Evolutionary conservation across 2,113 vertebrate species (phyloP), one percentile per base, ranked within the genome.

Genomic region (Canis aureus): DNA sequence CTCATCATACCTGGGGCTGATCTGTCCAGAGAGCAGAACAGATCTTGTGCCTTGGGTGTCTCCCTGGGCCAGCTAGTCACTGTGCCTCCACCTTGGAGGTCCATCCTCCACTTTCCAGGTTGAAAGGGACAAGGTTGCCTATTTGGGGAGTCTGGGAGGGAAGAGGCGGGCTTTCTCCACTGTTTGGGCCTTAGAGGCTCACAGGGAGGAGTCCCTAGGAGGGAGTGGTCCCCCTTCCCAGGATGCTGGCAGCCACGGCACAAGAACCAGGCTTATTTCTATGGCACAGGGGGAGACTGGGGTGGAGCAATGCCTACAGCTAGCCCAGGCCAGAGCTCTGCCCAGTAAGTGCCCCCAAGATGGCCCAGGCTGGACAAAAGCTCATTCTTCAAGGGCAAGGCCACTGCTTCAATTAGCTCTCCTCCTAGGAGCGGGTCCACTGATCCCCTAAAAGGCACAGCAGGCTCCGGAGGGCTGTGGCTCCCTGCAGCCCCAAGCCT

Each of bases 401-500:
- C 97, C 74, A 92, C 89, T 60, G 93, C 96, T 95, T 98, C 98
- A 87, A 91, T 97, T 53, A 97, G 92, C 43, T 95, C 0, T 3
- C 0, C 9, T 43, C 11, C 0, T 73, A 95, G 81, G 85, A 69
- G 86, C 89, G 25, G 96, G 71, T 4, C 17, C 74, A 78, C 1
- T 91, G 91, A 97, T 92, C 95, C 95, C 32, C 80, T 87, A 55
- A 88, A 89, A 96, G 96, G 90, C 96, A 62, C 96, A 87, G 97
- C 97, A 97, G 0, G 43, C 89, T 78, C 86, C 74, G 19, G 10
- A 80, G 55, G 95, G 16, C 22, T 91, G 49, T 2, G 35, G 78
- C 35, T 43, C 76, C 78, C 91, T 8, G 25, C 0, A 1, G 93
- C 11, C 60, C 92, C 85, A 91, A 96, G 97, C 90, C 96, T 97